Percentiles rank a stretch among this genome's conserved stretches.
These are phyloP conservation scores for Pelochelys cantorii DNA, from an alignment of 2,797 vertebrate species.

Conservation along the genomic window DNA sequence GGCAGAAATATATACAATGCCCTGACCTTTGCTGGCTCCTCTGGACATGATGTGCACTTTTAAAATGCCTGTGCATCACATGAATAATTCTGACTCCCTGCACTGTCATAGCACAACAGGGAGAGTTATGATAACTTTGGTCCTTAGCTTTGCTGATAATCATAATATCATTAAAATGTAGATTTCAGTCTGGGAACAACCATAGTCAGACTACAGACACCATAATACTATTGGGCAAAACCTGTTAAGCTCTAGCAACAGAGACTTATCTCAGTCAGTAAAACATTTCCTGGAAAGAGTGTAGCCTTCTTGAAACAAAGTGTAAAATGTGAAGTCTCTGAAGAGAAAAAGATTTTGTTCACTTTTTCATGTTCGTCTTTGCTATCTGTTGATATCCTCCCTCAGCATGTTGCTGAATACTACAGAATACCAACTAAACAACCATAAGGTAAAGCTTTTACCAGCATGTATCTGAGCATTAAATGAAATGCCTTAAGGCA, in stretches of 20 bases:
- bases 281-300: neutral
- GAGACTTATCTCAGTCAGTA: neutral
- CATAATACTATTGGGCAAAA: neutral
- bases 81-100: neutral
- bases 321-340: conserved; percentile 42
- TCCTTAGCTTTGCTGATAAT: conserved; percentile 19
- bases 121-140: neutral
- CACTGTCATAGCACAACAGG: neutral
- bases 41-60: rapidly evolving
- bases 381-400: conserved; percentile 53
- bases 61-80: neutral
- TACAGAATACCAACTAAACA: conserved; percentile 68
- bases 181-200: conserved; percentile 18
- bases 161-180: conserved; percentile 23
- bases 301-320: conserved; percentile 17
- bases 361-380: conserved; percentile 29
- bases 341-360: conserved; percentile 40
- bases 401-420: conserved; percentile 47
- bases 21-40: neutral
- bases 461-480: conserved; percentile 63
- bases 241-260: neutral
- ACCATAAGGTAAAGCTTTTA: conserved; percentile 65
- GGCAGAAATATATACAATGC: neutral
- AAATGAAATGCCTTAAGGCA: conserved; percentile 77
- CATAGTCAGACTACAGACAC: neutral